Conservation (phyloP, 2,888 invertebrate genomes). For the Creontiades dilutus region DNA sequence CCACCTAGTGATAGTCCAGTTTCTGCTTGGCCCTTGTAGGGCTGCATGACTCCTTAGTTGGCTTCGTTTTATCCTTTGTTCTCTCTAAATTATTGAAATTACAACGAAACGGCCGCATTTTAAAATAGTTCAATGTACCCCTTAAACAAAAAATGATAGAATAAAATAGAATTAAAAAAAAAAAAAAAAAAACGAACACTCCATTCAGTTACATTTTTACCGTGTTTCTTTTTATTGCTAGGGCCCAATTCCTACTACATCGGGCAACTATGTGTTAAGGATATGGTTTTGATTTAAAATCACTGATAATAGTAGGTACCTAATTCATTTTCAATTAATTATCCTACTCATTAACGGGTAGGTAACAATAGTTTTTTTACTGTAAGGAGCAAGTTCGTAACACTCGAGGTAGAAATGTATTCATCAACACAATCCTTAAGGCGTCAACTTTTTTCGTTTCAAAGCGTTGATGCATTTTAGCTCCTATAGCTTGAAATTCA, state of each 20-base stretch:
- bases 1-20: conserved; percentile 39
- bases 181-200: neutral
- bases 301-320: neutral
- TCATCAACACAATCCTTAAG: no score
- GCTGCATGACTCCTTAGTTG: conserved; percentile 12
- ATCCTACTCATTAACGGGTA: no score
- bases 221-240: neutral
- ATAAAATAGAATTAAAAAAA: neutral
- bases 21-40: conserved; percentile 62
- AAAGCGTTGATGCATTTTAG: no score
- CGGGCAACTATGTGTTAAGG: neutral
- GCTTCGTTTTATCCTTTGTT: conserved; percentile 37
- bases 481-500: neutral
- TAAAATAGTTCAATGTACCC: neutral
- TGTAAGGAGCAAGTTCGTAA: no score
- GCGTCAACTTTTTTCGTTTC: no score
- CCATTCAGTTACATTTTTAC: neutral
- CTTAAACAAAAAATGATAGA: neutral
- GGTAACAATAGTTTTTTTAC: no score
- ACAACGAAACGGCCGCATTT: neutral
- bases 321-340: no score
- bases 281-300: neutral
- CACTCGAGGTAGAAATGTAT: no score
- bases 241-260: neutral
- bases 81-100: neutral